Evolutionary conservation across 2,113 vertebrate species (phyloP), one percentile per base, ranked within the genome.

Genomic region (Rhabdomys dilectus): DNA sequence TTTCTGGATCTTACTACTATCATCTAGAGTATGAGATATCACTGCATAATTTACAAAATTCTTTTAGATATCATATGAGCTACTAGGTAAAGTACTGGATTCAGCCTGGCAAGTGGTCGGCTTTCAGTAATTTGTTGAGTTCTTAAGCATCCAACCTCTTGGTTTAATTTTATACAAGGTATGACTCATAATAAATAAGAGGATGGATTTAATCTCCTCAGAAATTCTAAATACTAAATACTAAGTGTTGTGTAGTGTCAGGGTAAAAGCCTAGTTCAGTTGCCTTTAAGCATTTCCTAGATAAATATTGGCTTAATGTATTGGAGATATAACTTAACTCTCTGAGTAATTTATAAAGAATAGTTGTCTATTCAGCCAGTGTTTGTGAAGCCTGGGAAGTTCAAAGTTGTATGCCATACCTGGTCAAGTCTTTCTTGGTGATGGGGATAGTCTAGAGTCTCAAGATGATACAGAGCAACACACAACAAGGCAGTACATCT

Each of bases 121-220:
- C 22, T n/a, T 91, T 77, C 12, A 4, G 10, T 84, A 56, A 89
- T 26, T 70, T 82, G 3, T 70, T 93, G 84, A 93, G 12, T 73
- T 3, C 5, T 12, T 90, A 84, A 80, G 11, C 48, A 93, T 75
- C 21, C 19, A 82, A 1, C 8, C 7, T 93, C 16, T n/a, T 48
- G 85, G 29, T 81, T 89, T 87, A 62, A 70, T 96, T 92, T 4
- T 72, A 88, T 6, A 53, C 34, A 93, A 16, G 22, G 22, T 88
- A 26, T n/a, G 89, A 58, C 22, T 77, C 81, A 92, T 21, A n/a
- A 64, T 36, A 76, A 86, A 13, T 51, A 85, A 91, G 24, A 88
- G 31, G 26, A 21, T 70, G 13, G 29, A 80, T 93, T 96, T 88
- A 87, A 96, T 76, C 13, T 93, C 31, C 75, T 82, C 19, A 88